These are phyloP conservation scores for Planococcus citri DNA, from an alignment of 1,140 invertebrate genomes.

Conservation along the genomic window DNA sequence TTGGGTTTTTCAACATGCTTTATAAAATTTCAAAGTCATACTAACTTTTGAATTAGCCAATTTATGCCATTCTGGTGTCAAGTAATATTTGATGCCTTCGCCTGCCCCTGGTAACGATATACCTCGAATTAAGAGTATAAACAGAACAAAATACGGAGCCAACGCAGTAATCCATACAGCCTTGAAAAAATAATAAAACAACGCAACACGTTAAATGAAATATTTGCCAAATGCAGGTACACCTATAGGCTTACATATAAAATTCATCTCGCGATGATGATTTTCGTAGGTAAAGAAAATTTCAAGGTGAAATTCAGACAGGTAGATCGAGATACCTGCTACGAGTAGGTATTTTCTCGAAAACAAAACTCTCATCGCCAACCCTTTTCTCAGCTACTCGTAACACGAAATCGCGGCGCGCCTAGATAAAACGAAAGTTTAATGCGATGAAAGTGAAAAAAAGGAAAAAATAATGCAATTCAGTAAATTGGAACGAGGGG, in stretches of 20 bases:
- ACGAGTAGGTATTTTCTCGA: not conserved
- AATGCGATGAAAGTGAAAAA: slow-evolving; percentile 3
- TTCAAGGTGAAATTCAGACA: not conserved
- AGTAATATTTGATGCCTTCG: slow-evolving; percentile 83
- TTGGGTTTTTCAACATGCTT: too few species aligned
- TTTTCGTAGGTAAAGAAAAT: not conserved
- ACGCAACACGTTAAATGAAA: not conserved
- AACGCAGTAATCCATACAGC: slow-evolving; percentile 94
- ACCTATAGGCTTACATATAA: too few species aligned
- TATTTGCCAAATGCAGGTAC: too few species aligned
- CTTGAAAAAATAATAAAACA: slow-evolving; percentile 37
- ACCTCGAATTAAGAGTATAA: slow-evolving; percentile 79
- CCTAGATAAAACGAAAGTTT: not conserved
- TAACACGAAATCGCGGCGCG: not conserved
- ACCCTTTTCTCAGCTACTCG: not conserved
- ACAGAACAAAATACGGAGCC: slow-evolving; percentile 81
- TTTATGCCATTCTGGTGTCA: slow-evolving; percentile 88
- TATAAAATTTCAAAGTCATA: too few species aligned
- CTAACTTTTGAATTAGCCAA: slow-evolving; percentile 62
- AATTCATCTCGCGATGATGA: not conserved
- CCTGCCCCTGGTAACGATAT: slow-evolving; percentile 79
- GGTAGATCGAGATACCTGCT: too few species aligned
- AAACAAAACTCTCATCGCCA: not conserved
- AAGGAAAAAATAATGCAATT: not conserved
- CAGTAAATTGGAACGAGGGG: not conserved